phyloP scores from a whole-genome alignment of 1,140 invertebrate genomes.

The Solen grandis region DNA sequence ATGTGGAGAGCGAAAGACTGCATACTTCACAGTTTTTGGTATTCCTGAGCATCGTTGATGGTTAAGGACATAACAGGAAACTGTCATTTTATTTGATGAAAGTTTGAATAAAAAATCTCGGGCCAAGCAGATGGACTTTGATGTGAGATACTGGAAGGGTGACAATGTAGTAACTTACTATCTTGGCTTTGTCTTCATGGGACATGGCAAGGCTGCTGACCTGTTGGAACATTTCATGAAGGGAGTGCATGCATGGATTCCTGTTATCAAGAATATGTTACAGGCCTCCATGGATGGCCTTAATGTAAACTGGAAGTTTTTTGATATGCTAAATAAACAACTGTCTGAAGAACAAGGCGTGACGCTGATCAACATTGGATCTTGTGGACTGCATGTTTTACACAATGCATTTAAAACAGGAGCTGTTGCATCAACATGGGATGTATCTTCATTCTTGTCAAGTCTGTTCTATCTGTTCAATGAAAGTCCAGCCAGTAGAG shows the following conservation, averaged over 20 bases:
- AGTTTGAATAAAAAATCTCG: conserved; percentile 52
- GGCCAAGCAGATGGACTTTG: conserved; percentile 61
- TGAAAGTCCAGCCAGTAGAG: conserved; percentile 56
- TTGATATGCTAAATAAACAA: conserved; percentile 40
- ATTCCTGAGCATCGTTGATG: not conserved
- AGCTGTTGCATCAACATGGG: conserved; percentile 5
- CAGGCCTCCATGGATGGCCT: conserved; percentile 70
- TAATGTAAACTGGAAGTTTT: conserved; percentile 66
- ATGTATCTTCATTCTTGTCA: conserved; percentile 4
- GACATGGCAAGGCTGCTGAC: conserved; percentile 56
- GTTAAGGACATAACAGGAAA: not conserved
- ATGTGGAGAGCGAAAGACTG: conserved; percentile 17
- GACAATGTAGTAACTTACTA: conserved; percentile 51
- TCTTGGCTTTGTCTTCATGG: conserved; percentile 54
- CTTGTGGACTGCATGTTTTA: conserved; percentile 56
- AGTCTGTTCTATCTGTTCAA: conserved; percentile 52
- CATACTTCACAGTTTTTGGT: conserved; percentile 29
- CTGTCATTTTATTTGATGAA: conserved; percentile 62
- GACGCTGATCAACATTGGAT: conserved; percentile 53
- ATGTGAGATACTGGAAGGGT: conserved; percentile 53
- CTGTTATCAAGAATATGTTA: conserved; percentile 54
- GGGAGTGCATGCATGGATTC: conserved; percentile 14
- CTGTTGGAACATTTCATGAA: conserved; percentile 53
- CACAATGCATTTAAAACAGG: conserved; percentile 56
- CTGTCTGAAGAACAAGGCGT: conserved; percentile 20